phyloP scores from a whole-genome alignment of 2,888 invertebrate genomes.

The Sturmia bella region DNA sequence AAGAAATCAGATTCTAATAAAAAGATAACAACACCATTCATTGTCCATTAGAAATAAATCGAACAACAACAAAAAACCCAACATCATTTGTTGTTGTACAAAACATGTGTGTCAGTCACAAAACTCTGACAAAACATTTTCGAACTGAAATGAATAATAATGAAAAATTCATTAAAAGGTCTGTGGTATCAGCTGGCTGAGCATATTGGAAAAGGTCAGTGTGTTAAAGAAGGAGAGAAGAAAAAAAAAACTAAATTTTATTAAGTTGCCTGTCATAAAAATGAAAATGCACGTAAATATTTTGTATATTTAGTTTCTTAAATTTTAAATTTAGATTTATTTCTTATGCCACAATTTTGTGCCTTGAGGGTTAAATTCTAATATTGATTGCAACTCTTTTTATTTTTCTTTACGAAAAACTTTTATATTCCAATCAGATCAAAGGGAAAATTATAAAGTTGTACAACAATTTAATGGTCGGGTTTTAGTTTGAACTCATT shows the following conservation, averaged over 20 bases:
- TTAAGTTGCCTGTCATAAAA: slow-evolving; percentile 67
- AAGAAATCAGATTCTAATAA: slow-evolving; percentile 52
- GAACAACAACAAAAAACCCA: slow-evolving; percentile 12
- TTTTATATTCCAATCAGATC: slow-evolving; percentile 45
- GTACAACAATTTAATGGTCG: slow-evolving; percentile 43
- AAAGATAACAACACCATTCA: slow-evolving; percentile 58
- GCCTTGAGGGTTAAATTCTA: slow-evolving; percentile 30
- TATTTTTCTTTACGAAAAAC: neutral
- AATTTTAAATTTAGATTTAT: slow-evolving; percentile 62
- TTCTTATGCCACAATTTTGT: slow-evolving; percentile 23
- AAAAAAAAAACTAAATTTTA: slow-evolving; percentile 17
- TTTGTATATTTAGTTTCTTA: neutral
- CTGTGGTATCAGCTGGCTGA: slow-evolving; percentile 13
- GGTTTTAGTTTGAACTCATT: slow-evolving; percentile 55
- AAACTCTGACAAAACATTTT: slow-evolving; percentile 44
- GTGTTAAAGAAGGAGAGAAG: slow-evolving; percentile 35
- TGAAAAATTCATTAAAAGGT: slow-evolving; percentile 33
- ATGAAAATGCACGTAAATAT: slow-evolving; percentile 70
- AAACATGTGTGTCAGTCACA: slow-evolving; percentile 48
- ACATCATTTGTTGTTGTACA: slow-evolving; percentile 33
- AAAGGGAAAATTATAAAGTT: slow-evolving; percentile 20
- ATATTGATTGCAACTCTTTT: slow-evolving; percentile 6
- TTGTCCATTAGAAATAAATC: slow-evolving; percentile 11
- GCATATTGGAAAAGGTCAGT: slow-evolving; percentile 68
- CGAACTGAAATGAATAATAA: slow-evolving; percentile 13